A percentile compares a stretch with the other conserved stretches of the same genome.
Evolutionary conservation across 2,797 vertebrate genomes (phyloP).

Genomic region (Sebastiscus albofasciatus): DNA sequence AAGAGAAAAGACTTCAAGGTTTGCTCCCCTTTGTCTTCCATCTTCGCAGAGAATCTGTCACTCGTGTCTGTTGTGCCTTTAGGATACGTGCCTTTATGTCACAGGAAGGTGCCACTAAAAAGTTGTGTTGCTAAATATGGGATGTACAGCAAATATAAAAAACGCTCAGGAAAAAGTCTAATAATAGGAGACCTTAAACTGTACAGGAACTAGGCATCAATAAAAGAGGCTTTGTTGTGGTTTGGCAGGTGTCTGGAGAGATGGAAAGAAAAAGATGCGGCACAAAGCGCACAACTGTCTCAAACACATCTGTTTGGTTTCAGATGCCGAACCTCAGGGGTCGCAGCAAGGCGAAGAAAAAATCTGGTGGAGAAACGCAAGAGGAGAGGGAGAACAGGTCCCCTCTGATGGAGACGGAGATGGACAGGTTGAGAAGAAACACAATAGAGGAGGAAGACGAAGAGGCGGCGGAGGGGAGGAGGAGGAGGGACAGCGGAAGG

Average conservation of each 20-base stretch:
- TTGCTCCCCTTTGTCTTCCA: conserved; percentile 62
- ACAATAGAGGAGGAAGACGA: conserved; percentile 40
- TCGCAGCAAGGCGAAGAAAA: conserved; percentile 78
- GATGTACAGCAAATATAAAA: conserved; percentile 67
- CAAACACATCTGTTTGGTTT: conserved; percentile 69
- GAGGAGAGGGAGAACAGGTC: conserved; percentile 72
- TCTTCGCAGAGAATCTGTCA: conserved; percentile 53
- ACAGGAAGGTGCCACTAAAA: conserved; percentile 52
- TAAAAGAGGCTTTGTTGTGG: conserved; percentile 68
- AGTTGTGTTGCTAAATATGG: conserved; percentile 73
- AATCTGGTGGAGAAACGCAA: conserved; percentile 50
- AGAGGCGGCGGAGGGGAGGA: conserved; percentile 29
- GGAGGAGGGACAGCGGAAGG: conserved; percentile 42
- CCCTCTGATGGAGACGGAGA: conserved; percentile 71
- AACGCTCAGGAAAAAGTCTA: conserved; percentile 53
- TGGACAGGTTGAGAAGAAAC: conserved; percentile 63
- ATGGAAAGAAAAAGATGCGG: conserved; percentile 41
- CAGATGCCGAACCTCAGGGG: conserved; percentile 83
- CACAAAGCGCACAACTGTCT: conserved; percentile 62
- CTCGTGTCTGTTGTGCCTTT: conserved; percentile 50
- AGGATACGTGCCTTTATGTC: conserved; percentile 63
- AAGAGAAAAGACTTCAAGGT: conserved; percentile 97
- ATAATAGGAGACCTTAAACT: conserved; percentile 72
- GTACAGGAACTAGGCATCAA: conserved; percentile 71
- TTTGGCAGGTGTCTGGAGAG: conserved; percentile 77